Evolutionary conservation across 2,113 vertebrate species (phyloP), one percentile per base, ranked within the genome.

Genomic region (Heliornis fulica): DNA sequence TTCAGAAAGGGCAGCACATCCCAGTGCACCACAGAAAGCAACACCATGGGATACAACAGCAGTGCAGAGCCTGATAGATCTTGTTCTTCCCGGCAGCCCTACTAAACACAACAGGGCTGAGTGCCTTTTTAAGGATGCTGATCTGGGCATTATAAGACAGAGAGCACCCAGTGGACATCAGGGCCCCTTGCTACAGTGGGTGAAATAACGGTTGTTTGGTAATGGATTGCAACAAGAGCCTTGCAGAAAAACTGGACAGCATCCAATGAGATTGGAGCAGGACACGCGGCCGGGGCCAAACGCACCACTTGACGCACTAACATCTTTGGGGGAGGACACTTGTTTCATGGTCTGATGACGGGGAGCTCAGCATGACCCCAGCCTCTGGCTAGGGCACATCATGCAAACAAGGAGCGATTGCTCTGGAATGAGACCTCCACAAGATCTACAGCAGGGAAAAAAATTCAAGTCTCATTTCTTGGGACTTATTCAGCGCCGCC

Each of bases 61-160:
- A 40, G n/a, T 4, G 0, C 69, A 50, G 56, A 74, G 61, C 48
- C 43, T 0, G 4, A 21, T 3, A 22, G 20, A 80, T 48, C 65
- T 71, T 60, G 22, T 29, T 61, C 60, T 36, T 75, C 64, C 32
- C 75, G 92, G 74, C 83, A 93, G 61, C 25, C 31, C 34, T 26
- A 4, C 21, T 60, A 48, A 60, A 57, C 13, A 13, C 38, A 36
- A 19, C 25, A 4, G 4, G 54, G 15, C 70, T 1, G 0, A 3
- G 65, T 70, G 29, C 34, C 87, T 93, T 76, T 46, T 93, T 83
- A 87, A 80, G 82, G 78, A 85, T 85, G 92, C 93, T 60, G 66
- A 48, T 85, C 70, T 68, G 20, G 76, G 57, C 38, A 1, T 64
- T 48, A 12, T 5, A 28, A 61, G 61, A 32, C 82, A 83, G 70